A percentile compares a stretch with the other conserved stretches of the same genome.
phyloP scores from a whole-genome alignment of 2,113 vertebrate genomes.

The Scortum barcoo region DNA sequence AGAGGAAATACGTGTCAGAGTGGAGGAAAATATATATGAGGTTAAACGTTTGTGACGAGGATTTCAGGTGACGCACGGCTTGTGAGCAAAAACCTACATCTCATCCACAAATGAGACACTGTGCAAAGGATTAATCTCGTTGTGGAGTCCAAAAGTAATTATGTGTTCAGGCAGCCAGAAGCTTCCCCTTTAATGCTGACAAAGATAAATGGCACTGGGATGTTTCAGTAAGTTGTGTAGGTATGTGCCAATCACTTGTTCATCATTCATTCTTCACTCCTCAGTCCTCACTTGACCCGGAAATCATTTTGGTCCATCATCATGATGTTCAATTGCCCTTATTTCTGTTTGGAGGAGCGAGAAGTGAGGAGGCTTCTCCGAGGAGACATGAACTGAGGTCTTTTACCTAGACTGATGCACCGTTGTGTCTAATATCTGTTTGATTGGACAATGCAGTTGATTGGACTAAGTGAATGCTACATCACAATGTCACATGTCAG shows the following conservation, averaged over 20 bases:
- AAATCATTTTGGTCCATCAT: neutral
- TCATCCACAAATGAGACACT: neutral
- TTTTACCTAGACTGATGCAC: neutral
- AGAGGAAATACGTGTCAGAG: neutral
- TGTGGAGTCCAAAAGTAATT: neutral
- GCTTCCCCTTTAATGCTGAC: neutral
- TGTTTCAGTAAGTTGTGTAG: neutral
- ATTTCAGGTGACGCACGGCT: neutral
- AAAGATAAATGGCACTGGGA: neutral
- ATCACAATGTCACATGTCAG: neutral
- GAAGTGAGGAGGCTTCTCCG: neutral
- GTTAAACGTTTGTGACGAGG: neutral
- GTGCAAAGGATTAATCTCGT: neutral
- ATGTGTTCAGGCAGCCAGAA: neutral
- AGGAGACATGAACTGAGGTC: neutral
- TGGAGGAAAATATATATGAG: neutral
- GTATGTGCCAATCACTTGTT: too few relatives aligned
- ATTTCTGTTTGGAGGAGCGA: neutral
- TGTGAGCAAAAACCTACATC: neutral
- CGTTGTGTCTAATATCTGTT: neutral
- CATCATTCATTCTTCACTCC: too few relatives aligned
- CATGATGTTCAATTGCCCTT: neutral
- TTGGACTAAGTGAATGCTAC: neutral
- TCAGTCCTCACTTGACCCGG: neutral
- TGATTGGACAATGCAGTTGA: neutral